Evolutionary conservation across 2,113 vertebrate genomes (phyloP), one percentile per base, ranked within the genome.

Genomic region (Zosterops hypoxanthus): DNA sequence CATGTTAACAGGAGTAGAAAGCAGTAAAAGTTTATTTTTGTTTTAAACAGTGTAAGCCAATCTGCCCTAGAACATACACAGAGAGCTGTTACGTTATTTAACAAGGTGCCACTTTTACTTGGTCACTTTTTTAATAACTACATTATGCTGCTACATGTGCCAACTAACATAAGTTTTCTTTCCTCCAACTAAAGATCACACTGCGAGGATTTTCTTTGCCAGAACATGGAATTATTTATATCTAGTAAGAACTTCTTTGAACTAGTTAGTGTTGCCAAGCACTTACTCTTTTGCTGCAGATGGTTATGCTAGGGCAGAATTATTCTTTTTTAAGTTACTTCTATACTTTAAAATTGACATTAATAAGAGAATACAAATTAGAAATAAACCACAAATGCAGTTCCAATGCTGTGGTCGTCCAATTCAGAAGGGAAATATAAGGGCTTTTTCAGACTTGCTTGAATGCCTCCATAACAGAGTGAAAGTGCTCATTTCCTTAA

Each of bases 151-250:
- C 53, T 96, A 77, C 68, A 78, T 96, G 61, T 96, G 92, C 91
- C 95, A 97, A 77, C 95, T 93, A 94, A 95, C 96, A 90, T 97
- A 95, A 96, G 91, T 95, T 97, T 98, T 96, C 92, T 96, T 97
- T 97, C 89, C 92, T 96, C 70, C 87, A 96, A 91, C 82, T 95
- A 96, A 91, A 97, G 92, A 97, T 91, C 97, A 96, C 82, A 97
- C 94, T 71, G 82, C 94, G 90, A 96, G 50, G 86, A 96, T 15
- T 97, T 89, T 96, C 95, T 96, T 57, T 97, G 94, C 93, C 97
- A 97, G 96, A 90, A 97, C 96, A 96, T 87, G 50, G 20, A 8
- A 86, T 97, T 97, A 98, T 95, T 97, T 97, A 96, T 96, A 96
- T 96, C 97, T 97, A 96, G 75, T 75, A 97, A 95, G 95, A 97